Evolutionary conservation across 1,140 invertebrate species (phyloP).

Genomic region (Scylla paramamosain): DNA sequence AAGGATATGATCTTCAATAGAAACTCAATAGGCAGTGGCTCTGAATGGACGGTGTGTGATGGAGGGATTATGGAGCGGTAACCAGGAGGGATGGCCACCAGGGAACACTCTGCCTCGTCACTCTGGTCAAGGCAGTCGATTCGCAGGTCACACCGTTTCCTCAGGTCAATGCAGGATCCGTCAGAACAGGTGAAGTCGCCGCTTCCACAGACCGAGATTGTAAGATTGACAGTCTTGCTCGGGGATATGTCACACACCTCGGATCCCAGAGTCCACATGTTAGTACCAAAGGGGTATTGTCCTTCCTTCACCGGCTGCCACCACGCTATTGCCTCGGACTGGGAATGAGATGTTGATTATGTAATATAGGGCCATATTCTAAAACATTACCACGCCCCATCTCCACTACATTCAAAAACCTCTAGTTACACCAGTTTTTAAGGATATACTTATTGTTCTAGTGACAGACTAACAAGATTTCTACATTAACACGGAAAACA

Average conservation of each 20-base stretch:
- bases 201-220: slow-evolving; percentile 83
- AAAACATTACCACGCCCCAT: neutral
- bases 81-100: slow-evolving; percentile 67
- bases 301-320: slow-evolving; percentile 30
- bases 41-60: neutral
- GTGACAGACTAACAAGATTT: no score
- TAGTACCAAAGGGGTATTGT: slow-evolving; percentile 60
- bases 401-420: neutral
- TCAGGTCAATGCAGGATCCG: slow-evolving; percentile 92
- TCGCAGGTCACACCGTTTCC: slow-evolving; percentile 90
- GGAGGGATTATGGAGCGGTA: slow-evolving; percentile 74
- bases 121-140: slow-evolving; percentile 92
- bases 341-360: neutral
- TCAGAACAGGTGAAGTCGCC: slow-evolving; percentile 94
- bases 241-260: slow-evolving; percentile 40
- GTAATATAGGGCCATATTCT: neutral
- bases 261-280: slow-evolving; percentile 33
- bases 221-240: slow-evolving; percentile 58
- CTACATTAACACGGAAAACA: no score
- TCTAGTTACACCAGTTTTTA: no score
- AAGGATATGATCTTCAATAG: slow-evolving; percentile 66
- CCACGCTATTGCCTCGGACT: slow-evolving; percentile 45
- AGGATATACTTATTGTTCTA: no score
- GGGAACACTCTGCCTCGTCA: slow-evolving; percentile 91
- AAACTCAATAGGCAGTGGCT: slow-evolving; percentile 64